phyloP scores from a whole-genome alignment of 2,797 vertebrate species.

The Cygnus olor region DNA sequence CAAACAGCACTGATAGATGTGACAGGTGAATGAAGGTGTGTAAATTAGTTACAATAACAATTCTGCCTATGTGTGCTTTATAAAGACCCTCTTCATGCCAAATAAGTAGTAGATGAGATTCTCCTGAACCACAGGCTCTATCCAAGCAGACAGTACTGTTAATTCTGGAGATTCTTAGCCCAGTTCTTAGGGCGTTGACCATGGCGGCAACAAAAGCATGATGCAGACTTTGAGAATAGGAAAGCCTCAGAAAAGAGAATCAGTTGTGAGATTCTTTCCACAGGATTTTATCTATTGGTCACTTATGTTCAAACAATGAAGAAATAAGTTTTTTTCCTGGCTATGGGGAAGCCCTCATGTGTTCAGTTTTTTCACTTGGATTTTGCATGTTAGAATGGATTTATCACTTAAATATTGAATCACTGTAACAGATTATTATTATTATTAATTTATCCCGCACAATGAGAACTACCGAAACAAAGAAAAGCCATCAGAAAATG shows the following conservation, averaged over 20 bases:
- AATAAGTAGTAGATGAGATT: background rate
- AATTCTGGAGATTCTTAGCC: background rate
- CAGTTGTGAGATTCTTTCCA: background rate
- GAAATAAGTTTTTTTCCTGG: background rate
- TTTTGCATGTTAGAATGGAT: background rate
- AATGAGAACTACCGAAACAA: background rate
- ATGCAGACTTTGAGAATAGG: background rate
- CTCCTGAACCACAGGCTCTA: background rate
- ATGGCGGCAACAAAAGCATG: background rate
- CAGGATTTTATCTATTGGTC: background rate
- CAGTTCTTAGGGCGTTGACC: background rate
- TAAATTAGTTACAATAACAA: background rate
- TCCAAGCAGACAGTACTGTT: background rate
- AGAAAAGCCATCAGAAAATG: background rate
- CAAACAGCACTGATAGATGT: background rate
- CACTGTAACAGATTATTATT: background rate
- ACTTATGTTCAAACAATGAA: background rate
- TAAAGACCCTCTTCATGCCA: background rate
- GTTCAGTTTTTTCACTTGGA: background rate
- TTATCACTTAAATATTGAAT: background rate
- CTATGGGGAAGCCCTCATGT: background rate
- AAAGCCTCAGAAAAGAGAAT: background rate
- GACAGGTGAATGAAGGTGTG: background rate
- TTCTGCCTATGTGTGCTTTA: background rate
- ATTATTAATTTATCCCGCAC: too few relatives aligned